These are phyloP conservation scores for Crypturellus undulatus DNA, from an alignment of 2,113 vertebrate species.

Conservation along the genomic window DNA sequence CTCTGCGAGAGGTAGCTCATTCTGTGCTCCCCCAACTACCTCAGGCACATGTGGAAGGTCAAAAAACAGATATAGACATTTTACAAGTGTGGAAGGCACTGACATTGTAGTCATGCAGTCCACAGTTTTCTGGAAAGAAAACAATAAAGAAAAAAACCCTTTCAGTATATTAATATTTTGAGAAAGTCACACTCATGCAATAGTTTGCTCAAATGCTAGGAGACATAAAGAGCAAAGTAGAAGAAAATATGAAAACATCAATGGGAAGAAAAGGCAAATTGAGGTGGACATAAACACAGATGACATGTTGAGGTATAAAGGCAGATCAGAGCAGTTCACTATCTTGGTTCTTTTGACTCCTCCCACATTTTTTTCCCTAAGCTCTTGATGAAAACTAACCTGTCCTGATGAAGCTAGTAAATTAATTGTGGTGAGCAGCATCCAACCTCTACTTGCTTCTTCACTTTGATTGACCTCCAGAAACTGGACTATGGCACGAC, in stretches of 20 bases:
- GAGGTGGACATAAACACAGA: background rate
- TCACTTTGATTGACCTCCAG: constrained; percentile 99
- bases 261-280: background rate
- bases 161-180: background rate
- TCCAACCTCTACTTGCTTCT: constrained; percentile 98
- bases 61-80: constrained; percentile 99
- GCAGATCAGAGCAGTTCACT: background rate
- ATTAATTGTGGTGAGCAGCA: constrained; percentile 99
- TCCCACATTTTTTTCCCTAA: background rate
- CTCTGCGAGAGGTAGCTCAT: constrained; percentile 92
- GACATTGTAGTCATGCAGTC: constrained; percentile 99
- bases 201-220: background rate
- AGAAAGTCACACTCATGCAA: background rate
- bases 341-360: background rate
- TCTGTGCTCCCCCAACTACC: constrained; percentile 88
- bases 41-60: constrained; percentile 98
- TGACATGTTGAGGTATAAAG: background rate
- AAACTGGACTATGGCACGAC: constrained; percentile 97
- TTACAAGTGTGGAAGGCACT: constrained; percentile 97
- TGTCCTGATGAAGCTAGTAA: constrained; percentile 96
- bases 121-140: constrained; percentile 91
- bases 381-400: constrained; percentile 79
- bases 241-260: background rate
- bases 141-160: constrained; percentile 22
- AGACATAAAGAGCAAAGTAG: background rate